Conservation (phyloP, 1,140 invertebrate species). For the Pseudomyrmex sp. region DNA sequence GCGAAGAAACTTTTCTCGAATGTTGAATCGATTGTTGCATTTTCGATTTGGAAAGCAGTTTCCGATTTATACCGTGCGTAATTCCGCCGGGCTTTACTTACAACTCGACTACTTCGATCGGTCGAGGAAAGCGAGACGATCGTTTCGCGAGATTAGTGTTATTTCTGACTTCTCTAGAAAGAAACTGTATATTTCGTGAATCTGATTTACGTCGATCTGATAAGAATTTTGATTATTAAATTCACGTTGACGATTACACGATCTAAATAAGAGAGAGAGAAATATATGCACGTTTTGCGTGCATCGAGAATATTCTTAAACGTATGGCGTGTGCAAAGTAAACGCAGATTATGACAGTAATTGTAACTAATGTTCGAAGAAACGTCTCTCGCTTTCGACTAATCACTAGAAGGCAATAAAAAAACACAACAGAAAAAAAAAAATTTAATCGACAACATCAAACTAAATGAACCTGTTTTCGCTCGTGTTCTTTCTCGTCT, state of each 20-base stretch:
- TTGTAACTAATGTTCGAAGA: slow-evolving; percentile 32
- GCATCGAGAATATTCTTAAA: slow-evolving; percentile 37
- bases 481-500: no score
- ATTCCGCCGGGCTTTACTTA: slow-evolving; percentile 34
- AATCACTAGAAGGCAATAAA: no score
- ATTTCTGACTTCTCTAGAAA: no score
- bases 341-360: slow-evolving; percentile 49
- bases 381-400: not conserved
- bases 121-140: slow-evolving; percentile 11
- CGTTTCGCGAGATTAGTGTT: not conserved
- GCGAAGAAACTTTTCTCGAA: not conserved
- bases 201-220: not conserved
- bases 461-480: no score
- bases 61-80: slow-evolving; percentile 2
- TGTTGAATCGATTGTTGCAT: slow-evolving; percentile 44
- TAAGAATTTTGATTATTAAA: not conserved
- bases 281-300: slow-evolving; percentile 24
- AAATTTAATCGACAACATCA: not conserved
- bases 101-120: slow-evolving; percentile 3
- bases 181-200: not conserved
- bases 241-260: not conserved
- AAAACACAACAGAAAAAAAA: no score
- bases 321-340: slow-evolving; percentile 30
- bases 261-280: not conserved
- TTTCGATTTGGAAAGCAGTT: slow-evolving; percentile 22